These are phyloP conservation scores for Pterophyllum scalare DNA, from an alignment of 2,113 vertebrate genomes.

Conservation along the genomic window DNA sequence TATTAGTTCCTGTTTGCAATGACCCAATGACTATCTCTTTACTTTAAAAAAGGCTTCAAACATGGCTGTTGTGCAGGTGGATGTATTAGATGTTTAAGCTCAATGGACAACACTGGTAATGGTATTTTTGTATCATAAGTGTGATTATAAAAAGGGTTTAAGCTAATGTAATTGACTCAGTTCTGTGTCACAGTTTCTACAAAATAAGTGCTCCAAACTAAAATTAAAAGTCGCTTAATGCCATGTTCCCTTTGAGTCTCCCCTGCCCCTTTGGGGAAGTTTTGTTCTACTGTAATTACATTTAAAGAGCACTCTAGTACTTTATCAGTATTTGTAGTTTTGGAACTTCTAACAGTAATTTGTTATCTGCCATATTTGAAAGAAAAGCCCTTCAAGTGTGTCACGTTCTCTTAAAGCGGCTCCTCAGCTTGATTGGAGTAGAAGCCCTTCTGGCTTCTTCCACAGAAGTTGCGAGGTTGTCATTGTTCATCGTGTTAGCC, in stretches of 20 bases:
- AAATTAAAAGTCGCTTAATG: neutral
- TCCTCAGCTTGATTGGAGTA: slow-evolving; percentile 28
- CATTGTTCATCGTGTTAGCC: neutral
- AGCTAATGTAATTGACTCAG: neutral
- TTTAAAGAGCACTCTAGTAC: slow-evolving; percentile 10
- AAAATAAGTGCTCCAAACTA: fast-evolving
- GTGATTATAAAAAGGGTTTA: neutral
- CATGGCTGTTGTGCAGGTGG: neutral
- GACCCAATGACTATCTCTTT: neutral
- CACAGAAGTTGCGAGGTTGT: slow-evolving; percentile 10
- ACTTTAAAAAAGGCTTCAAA: neutral
- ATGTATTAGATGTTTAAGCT: neutral
- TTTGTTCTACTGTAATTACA: neutral
- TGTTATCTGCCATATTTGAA: slow-evolving; percentile 16
- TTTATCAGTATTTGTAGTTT: slow-evolving; percentile 23
- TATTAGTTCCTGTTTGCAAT: neutral
- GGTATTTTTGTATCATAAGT: fast-evolving
- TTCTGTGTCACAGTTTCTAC: neutral
- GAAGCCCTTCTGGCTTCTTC: slow-evolving; percentile 9
- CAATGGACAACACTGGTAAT: neutral
- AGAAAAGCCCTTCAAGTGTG: neutral
- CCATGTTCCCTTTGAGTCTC: neutral
- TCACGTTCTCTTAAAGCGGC: neutral
- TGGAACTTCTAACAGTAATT: slow-evolving; percentile 17
- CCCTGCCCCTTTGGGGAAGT: neutral